phyloP scores from a whole-genome alignment of 2,888 invertebrate genomes.

The Neelides folsomi region DNA sequence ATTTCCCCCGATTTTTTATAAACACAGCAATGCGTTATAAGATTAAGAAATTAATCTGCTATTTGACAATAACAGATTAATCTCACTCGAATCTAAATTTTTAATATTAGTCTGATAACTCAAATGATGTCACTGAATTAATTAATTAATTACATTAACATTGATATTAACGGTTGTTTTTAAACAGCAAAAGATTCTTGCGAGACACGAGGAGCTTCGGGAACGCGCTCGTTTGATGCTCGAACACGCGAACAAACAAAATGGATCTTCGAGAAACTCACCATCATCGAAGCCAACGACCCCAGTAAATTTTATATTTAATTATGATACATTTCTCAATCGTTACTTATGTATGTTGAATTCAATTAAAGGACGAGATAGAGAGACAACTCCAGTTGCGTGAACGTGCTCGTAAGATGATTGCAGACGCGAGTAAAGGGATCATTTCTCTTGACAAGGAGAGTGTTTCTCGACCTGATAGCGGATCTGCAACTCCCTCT shows the following conservation, averaged over 20 bases:
- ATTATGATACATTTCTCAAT: background rate
- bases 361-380: constrained; percentile 51
- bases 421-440: constrained; percentile 67
- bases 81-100: too few relatives aligned
- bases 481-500: constrained; percentile 28
- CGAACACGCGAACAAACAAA: constrained; percentile 57
- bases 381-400: constrained; percentile 72
- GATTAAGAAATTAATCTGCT: too few relatives aligned
- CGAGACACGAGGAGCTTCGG: constrained; percentile 69
- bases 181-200: constrained; percentile 53
- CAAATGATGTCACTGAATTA: too few relatives aligned
- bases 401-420: constrained; percentile 75
- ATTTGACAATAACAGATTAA: too few relatives aligned
- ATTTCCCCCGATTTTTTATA: too few relatives aligned
- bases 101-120: background rate
- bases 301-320: constrained; percentile 15
- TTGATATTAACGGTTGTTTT: too few relatives aligned
- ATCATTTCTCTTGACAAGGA: constrained; percentile 37
- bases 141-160: too few relatives aligned
- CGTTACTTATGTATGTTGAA: background rate
- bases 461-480: constrained; percentile 27
- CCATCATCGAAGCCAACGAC: constrained; percentile 31
- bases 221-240: constrained; percentile 69
- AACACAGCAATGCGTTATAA: too few relatives aligned
- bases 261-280: constrained; percentile 39